A percentile compares a stretch with the other conserved stretches of the same genome.
These are phyloP conservation scores for Syngnathus floridae DNA, from an alignment of 2,113 vertebrate species.

Conservation along the genomic window DNA sequence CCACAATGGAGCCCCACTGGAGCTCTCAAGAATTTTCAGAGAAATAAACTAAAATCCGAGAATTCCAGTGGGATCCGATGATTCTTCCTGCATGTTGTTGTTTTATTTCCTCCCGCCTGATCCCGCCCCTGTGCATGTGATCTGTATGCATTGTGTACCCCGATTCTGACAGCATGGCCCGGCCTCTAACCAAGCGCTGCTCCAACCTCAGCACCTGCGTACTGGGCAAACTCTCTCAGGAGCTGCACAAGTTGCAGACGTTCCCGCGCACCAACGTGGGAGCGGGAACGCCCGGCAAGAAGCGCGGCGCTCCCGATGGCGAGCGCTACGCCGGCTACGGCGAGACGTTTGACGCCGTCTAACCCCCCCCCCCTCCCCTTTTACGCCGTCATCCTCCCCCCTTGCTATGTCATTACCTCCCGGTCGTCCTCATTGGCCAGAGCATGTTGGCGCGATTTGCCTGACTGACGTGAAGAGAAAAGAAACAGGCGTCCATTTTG, in stretches of 20 bases:
- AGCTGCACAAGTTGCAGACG: constrained; percentile 85
- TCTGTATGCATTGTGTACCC: constrained; percentile 56
- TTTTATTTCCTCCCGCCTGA: constrained; percentile 36
- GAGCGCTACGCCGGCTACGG: constrained; percentile 74
- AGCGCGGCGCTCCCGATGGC: constrained; percentile 74
- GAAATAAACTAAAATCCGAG: neutral
- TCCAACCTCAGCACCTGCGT: constrained; percentile 89
- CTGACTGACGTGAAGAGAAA: constrained; percentile 51
- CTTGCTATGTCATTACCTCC: neutral
- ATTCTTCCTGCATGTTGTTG: constrained; percentile 45
- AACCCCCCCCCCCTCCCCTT: constrained; percentile 31
- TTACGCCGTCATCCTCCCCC: neutral
- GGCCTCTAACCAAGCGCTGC: constrained; percentile 83
- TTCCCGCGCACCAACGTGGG: constrained; percentile 86
- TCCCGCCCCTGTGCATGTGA: constrained; percentile 76
- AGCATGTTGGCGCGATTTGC: constrained; percentile 75
- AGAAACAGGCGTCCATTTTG: neutral
- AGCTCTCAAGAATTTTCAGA: neutral
- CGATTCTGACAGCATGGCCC: constrained; percentile 77
- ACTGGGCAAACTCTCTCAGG: constrained; percentile 83
- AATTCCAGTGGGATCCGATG: neutral
- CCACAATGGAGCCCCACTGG: neutral
- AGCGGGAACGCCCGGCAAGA: constrained; percentile 84
- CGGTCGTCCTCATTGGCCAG: constrained; percentile 21
- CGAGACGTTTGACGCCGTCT: constrained; percentile 72